Base-by-base conservation (phyloP, 2,888 invertebrate species). In the Nymphalis polychloros region DNA sequence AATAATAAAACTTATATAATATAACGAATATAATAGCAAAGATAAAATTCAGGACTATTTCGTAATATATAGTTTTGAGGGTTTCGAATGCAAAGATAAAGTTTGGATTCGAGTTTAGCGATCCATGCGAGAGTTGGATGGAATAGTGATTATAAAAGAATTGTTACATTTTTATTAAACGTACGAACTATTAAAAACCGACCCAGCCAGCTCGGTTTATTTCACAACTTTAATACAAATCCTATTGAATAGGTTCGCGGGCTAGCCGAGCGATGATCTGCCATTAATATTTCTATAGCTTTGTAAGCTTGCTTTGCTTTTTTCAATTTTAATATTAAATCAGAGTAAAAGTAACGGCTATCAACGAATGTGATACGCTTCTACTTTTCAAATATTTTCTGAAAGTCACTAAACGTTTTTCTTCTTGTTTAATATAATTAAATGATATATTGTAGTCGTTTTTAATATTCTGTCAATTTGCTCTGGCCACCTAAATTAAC, bases 241-340 rank as follows among this genome's bases (percentile, higher is more conserved):
- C 50, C 4, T 41, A 70, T 63, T 73, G 61, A 73, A 73, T 68
- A 71, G 73, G 41, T 59, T 68, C 64, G 68, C 57, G 59, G 47
- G 31, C 8, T 31, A 53, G 31, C 60, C 49, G 66, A 47, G 35
- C 62, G 35, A 64, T 66, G 66, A 68, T 72, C 63, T 66, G 66
- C 66, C 65, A 70, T 72, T 72, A 73, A 72, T 72, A 68, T 68
- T 68, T 71, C 65, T 64, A 35, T 64, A 55, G 59, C 55, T 64
- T 60, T 57, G 50, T 65, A 59, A 63, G 52, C 63, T 27, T 23
- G 27, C 49, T 59, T 65, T 52, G 50, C 47, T 66, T 53, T 74
- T 72, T 68, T 71, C 69, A 71, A 74, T 70, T 74, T 74, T 67
- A 76, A 77, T 77, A 71, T 76, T 76, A 75, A 77, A 81, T 77